Base-by-base conservation (phyloP, 1,140 invertebrate species). In the Atta colombica region DNA sequence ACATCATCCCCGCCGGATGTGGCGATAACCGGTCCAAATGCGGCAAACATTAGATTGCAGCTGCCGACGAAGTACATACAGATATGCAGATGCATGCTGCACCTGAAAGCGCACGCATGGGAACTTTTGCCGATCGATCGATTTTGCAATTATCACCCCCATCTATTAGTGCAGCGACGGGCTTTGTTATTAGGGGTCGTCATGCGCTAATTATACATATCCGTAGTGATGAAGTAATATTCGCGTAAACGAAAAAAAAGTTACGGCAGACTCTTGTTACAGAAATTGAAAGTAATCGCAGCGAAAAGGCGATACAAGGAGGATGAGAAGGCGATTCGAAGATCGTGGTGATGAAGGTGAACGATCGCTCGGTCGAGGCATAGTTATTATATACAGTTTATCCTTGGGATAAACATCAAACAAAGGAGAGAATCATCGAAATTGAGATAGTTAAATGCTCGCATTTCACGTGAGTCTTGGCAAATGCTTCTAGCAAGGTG, bases 11-110 rank as follows among this genome's bases (percentile, higher is more conserved):
- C 78, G 66, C 78, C 65, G 66, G 65, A 81, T 71, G 53, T 21
- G 51, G 16, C 60, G 60, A 69, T 53, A 81, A 81, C 78, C 78
- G 65, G 78, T 81, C 78, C 78, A 81, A 35, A 71, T 71, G 66
- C 61, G 45, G 10, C 18, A 10, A 53, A 21, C 53, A 7, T 49
- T 75, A 39, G 58, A 74, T 75, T 18, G 80, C 80, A 75, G 80
- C 80, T 84, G 69, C 55, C 53, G 53, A 25, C 80, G 25, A 68
- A 69, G 12, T 84, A 81, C 21, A 25, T 21, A 68, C 55, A 61
- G 39, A 75, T 75, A 74, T 61, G 55, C 55, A 61, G 58, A 72
- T 35, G 66, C 49, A 58, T 61, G 68, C 39, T 53, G 39, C 69
- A 14, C 35, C 69, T 51, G 80, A 84, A 58, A 61, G 39, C 6